phyloP scores from a whole-genome alignment of 1,140 invertebrate genomes.

The Hyphantria cunea region DNA sequence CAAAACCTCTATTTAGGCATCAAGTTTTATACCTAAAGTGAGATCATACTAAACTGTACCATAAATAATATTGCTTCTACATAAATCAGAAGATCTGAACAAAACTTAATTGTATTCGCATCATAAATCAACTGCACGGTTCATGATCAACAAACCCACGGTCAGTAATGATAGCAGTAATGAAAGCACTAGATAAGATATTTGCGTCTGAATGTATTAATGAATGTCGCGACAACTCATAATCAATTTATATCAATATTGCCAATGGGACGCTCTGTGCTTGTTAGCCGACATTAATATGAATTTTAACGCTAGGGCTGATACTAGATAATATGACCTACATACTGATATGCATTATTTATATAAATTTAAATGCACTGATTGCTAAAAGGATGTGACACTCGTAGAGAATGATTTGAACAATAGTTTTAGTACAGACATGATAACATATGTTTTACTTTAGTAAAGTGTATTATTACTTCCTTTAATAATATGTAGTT shows the following conservation, averaged over 20 bases:
- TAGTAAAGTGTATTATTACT: too few species aligned
- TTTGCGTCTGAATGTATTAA: constrained; percentile 69
- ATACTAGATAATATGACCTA: constrained; percentile 4
- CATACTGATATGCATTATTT: not conserved
- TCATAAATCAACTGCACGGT: constrained; percentile 54
- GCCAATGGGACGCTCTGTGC: constrained; percentile 67
- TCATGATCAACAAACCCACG: constrained; percentile 55
- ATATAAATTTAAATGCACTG: not conserved
- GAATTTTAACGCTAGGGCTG: constrained; percentile 73
- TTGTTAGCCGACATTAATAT: constrained; percentile 73
- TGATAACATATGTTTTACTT: too few species aligned
- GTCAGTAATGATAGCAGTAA: constrained; percentile 53
- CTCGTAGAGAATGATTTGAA: too few species aligned
- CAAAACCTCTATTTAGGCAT: too few species aligned
- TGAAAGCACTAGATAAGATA: constrained; percentile 68
- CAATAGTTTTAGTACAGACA: too few species aligned
- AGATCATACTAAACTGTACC: too few species aligned
- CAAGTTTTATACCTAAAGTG: too few species aligned
- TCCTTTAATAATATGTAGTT: too few species aligned
- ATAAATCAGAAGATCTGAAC: constrained; percentile 32
- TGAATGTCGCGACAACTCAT: constrained; percentile 69
- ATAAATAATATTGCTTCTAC: not conserved
- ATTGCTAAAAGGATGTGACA: not conserved
- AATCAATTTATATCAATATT: constrained; percentile 81
- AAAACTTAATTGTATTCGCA: constrained; percentile 27